Evolutionary conservation across 2,888 invertebrate genomes (phyloP), one percentile per base, ranked within the genome.

Genomic region (Apodemia zela): DNA sequence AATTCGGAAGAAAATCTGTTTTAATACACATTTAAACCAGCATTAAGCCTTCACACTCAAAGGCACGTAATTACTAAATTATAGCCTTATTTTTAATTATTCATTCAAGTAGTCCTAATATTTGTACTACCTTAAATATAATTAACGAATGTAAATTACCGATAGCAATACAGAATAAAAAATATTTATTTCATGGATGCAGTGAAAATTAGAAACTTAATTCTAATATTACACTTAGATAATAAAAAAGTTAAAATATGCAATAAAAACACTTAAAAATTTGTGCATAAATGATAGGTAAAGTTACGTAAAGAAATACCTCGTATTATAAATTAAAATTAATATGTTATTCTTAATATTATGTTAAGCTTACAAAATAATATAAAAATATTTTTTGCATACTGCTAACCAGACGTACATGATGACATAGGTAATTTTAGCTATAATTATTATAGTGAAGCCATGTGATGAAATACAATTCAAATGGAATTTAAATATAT

Each of bases 141-240:
- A 10, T 51, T 51, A 51, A 51, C 51, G 18, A 51, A 21, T 51
- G 4, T 18, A 51, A 21, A 25, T 51, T 13, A 2, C 3, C 18
- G n/a, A 49, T 21, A 51, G 21, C 21, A 51, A 51, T 51, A 18
- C 11, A 18, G 15, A 51, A 25, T 4, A 11, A 51, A 51, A 2
- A 25, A 51, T 21, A 13, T 51, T 21, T 51, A 13, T 51, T 18
- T 13, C 25, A 51, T 21, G 51, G 51, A 51, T 51, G 51, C 51
- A 51, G 51, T 51, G 51, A 51, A 51, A 17, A 51, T 51, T 51
- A 11, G 10, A 25, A 51, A 51, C 51, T 51, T 51, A 51, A 51
- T 51, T 51, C 51, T 51, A 51, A 51, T 51, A 51, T 51, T 51
- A 51, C 51, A 51, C 51, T 51, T 51, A 51, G 51, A 25, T 51